phyloP scores from a whole-genome alignment of 2,797 vertebrate species.

The Phataginus tricuspis region DNA sequence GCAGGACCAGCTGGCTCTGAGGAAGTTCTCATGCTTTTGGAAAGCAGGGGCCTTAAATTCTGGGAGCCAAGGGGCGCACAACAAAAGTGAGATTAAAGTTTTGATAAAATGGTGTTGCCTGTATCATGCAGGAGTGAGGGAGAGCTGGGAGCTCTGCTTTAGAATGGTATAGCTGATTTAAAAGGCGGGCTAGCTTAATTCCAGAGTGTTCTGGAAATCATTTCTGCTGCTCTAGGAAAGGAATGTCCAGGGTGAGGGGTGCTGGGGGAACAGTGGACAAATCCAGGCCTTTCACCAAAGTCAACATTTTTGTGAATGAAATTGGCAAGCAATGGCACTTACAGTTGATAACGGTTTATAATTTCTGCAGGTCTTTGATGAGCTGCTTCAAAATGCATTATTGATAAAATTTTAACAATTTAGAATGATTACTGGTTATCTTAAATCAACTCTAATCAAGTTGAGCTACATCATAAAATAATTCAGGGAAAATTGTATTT shows the following conservation, averaged over 20 bases:
- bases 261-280: background rate
- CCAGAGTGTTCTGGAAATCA: too few relatives aligned
- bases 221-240: background rate
- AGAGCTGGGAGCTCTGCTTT: rapidly evolving
- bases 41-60: background rate
- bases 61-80: background rate
- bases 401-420: background rate
- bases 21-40: too few relatives aligned
- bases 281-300: background rate
- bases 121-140: background rate
- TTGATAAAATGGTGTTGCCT: too few relatives aligned
- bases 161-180: too few relatives aligned
- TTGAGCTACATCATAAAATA: background rate
- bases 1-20: too few relatives aligned
- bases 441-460: background rate
- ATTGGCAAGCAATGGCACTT: rapidly evolving
- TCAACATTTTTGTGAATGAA: rapidly evolving
- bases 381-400: background rate
- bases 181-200: background rate
- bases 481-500: background rate
- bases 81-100: background rate
- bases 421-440: background rate
- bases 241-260: too few relatives aligned
- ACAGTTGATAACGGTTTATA: rapidly evolving
- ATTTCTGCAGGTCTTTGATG: background rate